Evolutionary conservation across 2,797 vertebrate genomes (phyloP).

Genomic region (Enteromius mattozi): DNA sequence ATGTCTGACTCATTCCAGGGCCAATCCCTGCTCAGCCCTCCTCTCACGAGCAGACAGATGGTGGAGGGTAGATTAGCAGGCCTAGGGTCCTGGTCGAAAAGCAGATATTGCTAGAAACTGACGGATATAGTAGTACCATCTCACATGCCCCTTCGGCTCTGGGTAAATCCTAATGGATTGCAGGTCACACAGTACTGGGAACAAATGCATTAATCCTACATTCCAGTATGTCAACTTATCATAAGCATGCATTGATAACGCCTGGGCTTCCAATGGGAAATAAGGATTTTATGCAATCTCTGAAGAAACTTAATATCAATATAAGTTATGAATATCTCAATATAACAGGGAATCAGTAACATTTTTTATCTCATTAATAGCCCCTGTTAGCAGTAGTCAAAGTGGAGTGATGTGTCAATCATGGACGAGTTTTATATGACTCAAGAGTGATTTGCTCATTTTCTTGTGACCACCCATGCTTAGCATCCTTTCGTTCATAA

Average conservation of each 20-base stretch:
- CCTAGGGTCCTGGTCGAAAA: slow-evolving; percentile 31
- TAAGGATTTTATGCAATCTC: neutral
- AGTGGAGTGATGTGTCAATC: slow-evolving; percentile 3
- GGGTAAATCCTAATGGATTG: slow-evolving; percentile 25
- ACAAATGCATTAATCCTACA: neutral
- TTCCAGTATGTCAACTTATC: neutral
- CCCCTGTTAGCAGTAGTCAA: slow-evolving; percentile 29
- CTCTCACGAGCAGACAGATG: slow-evolving; percentile 47
- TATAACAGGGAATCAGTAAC: neutral
- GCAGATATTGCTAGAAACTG: slow-evolving; percentile 30
- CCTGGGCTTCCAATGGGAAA: neutral
- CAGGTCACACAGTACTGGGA: neutral
- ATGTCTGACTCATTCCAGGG: slow-evolving; percentile 46
- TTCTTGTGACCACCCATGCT: neutral
- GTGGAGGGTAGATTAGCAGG: slow-evolving; percentile 47
- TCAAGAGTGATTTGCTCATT: neutral
- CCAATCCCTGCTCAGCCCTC: slow-evolving; percentile 42
- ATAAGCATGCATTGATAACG: neutral
- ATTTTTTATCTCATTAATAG: neutral
- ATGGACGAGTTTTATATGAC: neutral
- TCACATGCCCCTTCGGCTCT: neutral
- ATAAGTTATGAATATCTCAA: neutral
- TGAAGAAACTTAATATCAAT: neutral
- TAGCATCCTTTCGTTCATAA: neutral
- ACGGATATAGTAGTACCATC: neutral